Base-by-base conservation (phyloP, 2,888 invertebrate species). In the Priocnemis perturbator region DNA sequence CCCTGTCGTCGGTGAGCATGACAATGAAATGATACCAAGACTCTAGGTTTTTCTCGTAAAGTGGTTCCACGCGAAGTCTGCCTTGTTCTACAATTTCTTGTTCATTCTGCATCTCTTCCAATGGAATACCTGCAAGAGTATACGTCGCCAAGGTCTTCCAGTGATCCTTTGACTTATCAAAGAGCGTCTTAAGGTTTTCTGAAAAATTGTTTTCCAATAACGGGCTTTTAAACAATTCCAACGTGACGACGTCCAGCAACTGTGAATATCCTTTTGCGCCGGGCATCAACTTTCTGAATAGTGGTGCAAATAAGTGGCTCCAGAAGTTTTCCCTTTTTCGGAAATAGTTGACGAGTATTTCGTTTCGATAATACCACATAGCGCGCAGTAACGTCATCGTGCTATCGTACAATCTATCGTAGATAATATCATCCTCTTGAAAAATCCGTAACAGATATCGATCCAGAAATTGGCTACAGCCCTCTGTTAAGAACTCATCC, bases 301-400 rank as follows among this genome's bases (percentile, higher is more conserved):
- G 69, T 0, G 89, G 89, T 0, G 88, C 84, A 5, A 89, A 84
- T 0, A 89, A 71, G 44, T 89, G 86, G 15, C 83, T 87, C 89
- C 89, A 89, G 58, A 89, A 89, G 30, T 87, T 84, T 0, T 86
- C 81, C 21, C 86, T 82, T 64, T 87, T 88, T 0, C 89, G 84
- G 17, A 89, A 88, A 58, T 87, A 89, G 64, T 86, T 89, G 0
- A 89, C 88, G 2, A 89, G 85, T 55, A 89, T 88, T 44, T 88
- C 89, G 26, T 89, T 89, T 7, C 86, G 85, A 53, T 88, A 86
- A 66, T 88, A 88, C 89, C 89, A 89, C 85, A 89, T 88, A 0
- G 89, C 89, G 20, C 88, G 85, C 3, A 89, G 64, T 0, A 89
- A 73, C 14, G 86, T 87, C 87, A 89, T 88, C 0, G 89, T 89